These are phyloP conservation scores for Patagioenas fasciata DNA, from an alignment of 2,113 vertebrate genomes.

Conservation along the genomic window DNA sequence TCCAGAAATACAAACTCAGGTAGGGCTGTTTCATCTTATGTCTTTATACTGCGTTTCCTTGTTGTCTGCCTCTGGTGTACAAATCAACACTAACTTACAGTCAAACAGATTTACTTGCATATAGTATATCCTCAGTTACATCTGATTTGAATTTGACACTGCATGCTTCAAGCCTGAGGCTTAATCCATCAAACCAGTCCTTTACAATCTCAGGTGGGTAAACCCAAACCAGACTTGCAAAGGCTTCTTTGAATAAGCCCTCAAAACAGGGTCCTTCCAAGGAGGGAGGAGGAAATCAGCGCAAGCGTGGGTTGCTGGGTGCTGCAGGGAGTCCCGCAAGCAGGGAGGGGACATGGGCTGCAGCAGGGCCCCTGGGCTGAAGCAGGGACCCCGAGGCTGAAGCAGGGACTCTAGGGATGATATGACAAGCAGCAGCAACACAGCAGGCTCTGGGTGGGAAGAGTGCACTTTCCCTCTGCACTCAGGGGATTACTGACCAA, in stretches of 20 bases:
- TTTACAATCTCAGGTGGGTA: neutral
- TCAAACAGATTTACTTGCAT: neutral
- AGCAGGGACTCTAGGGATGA: neutral
- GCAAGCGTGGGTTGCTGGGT: neutral
- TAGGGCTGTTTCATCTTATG: neutral
- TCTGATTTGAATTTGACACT: neutral
- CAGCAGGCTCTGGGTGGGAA: neutral
- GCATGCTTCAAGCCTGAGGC: neutral
- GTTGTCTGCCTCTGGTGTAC: neutral
- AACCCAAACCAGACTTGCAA: neutral
- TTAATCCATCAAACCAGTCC: neutral
- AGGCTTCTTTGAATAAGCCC: neutral
- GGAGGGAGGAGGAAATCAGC: neutral
- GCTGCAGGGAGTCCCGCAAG: neutral
- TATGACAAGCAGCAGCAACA: neutral
- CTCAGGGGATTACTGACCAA: neutral
- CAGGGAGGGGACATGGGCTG: neutral
- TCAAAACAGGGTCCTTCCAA: neutral
- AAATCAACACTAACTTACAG: neutral
- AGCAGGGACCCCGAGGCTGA: no score
- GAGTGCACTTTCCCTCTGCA: no score
- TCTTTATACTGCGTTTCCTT: neutral
- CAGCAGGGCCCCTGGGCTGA: no score
- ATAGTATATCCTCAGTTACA: neutral
- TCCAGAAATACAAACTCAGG: neutral